Base-by-base conservation (phyloP, 2,113 vertebrate species). In the Oryzias javanicus region DNA sequence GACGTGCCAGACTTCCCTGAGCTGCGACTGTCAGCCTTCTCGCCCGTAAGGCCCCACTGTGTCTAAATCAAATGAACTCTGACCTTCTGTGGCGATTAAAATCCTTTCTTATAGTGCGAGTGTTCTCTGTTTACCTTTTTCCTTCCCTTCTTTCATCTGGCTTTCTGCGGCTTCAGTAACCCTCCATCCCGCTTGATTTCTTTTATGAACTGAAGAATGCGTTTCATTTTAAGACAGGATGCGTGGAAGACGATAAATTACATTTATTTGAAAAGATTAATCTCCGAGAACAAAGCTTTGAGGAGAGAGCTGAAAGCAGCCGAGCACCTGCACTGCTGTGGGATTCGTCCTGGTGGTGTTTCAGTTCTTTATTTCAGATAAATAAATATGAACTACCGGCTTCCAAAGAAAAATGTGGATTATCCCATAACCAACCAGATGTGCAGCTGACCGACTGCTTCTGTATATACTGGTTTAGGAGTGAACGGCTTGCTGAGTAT, bases 11-110 rank as follows among this genome's bases (percentile, higher is more conserved):
- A 50, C 58, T 58, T 41, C 53, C 54, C 40, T 14, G 1, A 12
- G 18, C 35, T 73, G 50, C 65, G 68, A 54, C 60, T 74, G 78
- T 80, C 83, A 69, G 65, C 45, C 67, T 77, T 59, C 58, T 65
- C 60, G 51, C 64, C 65, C 69, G 57, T 25, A 20, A n/a, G 48
- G 20, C 6, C 25, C 10, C 12, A 48, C 17, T 25, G 13, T 35
- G 12, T 25, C 22, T 58, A 40, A 55, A 42, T 27, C 24, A 24
- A 29, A 40, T 18, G 14, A 42, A 53, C 7, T 4, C 25, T 48
- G 25, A 47, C 8, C 13, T 44, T n/a, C 3, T 16, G 27, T 10
- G 20, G 13, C 12, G 18, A 14, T 29, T 22, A 4, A 10, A 20
- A 22, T n/a, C 42, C 16, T 8, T 57, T 44, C 5, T 22, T 48